Evolutionary conservation across 1,140 invertebrate species (phyloP).

Genomic region (Liolophura sinensis): DNA sequence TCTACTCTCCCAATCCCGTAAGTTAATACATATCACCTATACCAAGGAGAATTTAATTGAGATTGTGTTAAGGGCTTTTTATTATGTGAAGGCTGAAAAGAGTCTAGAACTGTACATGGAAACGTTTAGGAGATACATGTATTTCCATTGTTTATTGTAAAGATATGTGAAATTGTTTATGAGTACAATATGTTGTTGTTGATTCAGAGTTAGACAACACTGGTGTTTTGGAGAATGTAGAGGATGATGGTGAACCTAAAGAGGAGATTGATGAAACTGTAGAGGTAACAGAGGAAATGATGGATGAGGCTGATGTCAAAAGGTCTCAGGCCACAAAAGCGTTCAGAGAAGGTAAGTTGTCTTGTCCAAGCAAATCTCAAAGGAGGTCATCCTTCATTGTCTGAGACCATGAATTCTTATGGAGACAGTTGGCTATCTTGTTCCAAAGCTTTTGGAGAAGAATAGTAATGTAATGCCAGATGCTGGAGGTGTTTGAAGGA

Average conservation of each 20-base stretch:
- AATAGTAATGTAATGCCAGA: no score
- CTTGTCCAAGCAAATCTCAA: no score
- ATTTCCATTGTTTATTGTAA: not conserved
- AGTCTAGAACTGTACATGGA: no score
- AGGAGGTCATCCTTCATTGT: no score
- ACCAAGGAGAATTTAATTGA: not conserved
- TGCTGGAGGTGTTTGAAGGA: no score
- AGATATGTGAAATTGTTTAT: not conserved
- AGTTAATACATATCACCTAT: no score
- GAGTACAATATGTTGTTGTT: not conserved
- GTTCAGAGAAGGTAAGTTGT: conserved; percentile 48
- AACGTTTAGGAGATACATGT: no score
- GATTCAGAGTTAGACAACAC: conserved; percentile 36
- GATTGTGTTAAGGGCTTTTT: not conserved
- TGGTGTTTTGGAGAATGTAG: conserved; percentile 34
- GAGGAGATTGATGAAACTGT: conserved; percentile 34
- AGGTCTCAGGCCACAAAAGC: conserved; percentile 75
- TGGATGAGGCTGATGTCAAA: conserved; percentile 76
- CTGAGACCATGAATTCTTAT: no score
- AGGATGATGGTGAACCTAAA: conserved; percentile 42
- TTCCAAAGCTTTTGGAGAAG: no score
- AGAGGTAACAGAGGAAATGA: conserved; percentile 76
- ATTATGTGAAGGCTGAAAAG: no score
- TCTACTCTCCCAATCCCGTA: no score
- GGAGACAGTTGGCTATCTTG: no score